Evolutionary conservation across 2,888 invertebrate genomes (phyloP).

Genomic region (Chrysolina oricalcia): DNA sequence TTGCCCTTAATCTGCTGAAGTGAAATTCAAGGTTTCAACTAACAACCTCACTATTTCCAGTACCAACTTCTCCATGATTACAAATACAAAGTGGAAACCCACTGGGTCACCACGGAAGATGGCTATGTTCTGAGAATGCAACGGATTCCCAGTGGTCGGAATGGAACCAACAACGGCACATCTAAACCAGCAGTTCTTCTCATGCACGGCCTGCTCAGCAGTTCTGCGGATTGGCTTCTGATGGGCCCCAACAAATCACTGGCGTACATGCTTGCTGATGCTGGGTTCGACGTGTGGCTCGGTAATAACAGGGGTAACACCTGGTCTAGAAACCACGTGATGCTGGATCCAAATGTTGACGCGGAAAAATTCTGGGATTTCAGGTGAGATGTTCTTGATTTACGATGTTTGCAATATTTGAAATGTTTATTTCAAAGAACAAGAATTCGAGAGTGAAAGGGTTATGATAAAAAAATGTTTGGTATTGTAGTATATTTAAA

Average conservation of each 20-base stretch:
- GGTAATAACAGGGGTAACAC: constrained; percentile 86
- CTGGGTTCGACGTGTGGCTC: constrained; percentile 87
- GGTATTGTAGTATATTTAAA: no score
- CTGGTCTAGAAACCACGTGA: constrained; percentile 76
- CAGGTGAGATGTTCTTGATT: constrained; percentile 64
- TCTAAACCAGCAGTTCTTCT: constrained; percentile 75
- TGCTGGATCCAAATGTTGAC: constrained; percentile 70
- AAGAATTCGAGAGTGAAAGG: no score
- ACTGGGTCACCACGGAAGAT: constrained; percentile 80
- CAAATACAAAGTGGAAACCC: constrained; percentile 79
- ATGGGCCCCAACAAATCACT: constrained; percentile 80
- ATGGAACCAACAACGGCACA: constrained; percentile 54
- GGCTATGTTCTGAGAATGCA: constrained; percentile 86
- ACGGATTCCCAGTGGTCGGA: constrained; percentile 75
- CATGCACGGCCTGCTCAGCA: constrained; percentile 80
- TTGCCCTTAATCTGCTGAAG: no score
- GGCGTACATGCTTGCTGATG: constrained; percentile 75
- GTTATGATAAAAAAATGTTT: no score
- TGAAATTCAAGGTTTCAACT: no score
- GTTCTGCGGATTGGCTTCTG: constrained; percentile 82
- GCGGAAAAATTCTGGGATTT: constrained; percentile 77
- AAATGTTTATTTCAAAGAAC: no score
- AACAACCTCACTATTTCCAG: constrained; percentile 22
- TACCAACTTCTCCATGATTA: constrained; percentile 43
- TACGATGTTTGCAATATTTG: no score